phyloP scores from a whole-genome alignment of 92 coral and sea anemone genomes.

The Pocillopora grandis region DNA sequence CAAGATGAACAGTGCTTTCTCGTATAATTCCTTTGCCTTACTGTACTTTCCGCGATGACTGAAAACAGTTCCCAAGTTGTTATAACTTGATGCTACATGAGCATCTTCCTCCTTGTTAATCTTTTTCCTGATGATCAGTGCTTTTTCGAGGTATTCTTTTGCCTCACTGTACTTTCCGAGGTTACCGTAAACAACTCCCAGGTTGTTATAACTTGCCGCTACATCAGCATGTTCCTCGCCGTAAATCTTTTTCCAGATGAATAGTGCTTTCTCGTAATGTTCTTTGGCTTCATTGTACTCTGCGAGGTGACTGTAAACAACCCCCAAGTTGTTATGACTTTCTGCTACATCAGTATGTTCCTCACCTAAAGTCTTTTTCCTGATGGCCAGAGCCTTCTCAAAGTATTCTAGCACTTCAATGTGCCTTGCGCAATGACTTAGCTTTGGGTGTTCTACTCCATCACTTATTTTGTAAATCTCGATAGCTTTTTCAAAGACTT shows the following conservation, averaged over 20 bases:
- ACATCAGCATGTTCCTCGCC: not conserved
- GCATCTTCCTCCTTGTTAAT: constrained; percentile 13
- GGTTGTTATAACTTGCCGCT: not conserved
- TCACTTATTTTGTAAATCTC: not conserved
- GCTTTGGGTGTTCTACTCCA: not conserved
- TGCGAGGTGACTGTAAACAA: not conserved
- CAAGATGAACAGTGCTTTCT: not conserved
- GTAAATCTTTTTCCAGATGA: not conserved
- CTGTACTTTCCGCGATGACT: not conserved
- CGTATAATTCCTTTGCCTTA: not conserved
- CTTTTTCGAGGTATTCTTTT: constrained; percentile 1
- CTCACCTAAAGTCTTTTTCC: not conserved
- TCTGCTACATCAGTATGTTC: not conserved
- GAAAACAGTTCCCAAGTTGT: not conserved
- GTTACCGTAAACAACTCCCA: not conserved
- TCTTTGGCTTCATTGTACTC: constrained; percentile 19
- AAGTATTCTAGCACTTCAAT: not conserved
- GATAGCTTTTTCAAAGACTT: constrained; percentile 2
- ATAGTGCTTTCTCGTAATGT: constrained; percentile 2
- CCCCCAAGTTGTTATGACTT: not conserved
- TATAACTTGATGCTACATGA: not conserved
- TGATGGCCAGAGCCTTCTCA: not conserved
- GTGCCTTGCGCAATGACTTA: not conserved
- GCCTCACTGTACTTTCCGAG: constrained; percentile 12
- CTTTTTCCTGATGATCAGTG: not conserved